Base-by-base conservation (phyloP, 2,797 vertebrate species). In the Scleropages formosus region DNA sequence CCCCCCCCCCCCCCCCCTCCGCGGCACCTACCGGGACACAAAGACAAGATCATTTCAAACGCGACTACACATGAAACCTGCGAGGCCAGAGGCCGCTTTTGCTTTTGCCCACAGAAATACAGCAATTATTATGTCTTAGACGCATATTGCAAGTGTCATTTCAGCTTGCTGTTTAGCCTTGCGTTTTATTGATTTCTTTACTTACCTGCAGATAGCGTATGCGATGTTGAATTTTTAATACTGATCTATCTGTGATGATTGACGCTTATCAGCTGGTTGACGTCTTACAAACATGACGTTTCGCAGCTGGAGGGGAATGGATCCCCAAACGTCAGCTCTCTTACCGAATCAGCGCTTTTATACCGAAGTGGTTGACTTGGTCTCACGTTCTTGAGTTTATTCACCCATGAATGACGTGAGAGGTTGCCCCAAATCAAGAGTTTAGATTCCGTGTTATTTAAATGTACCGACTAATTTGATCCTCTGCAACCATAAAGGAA, bases 221-320 rank as follows among this genome's bases (percentile, higher is more conserved):
- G 88, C 88, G 82, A 81, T 84, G 83, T 82, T 79, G 83, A 89
- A 86, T 87, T 86, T 90, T 91, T 91, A 91, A 94, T 93, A 91
- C 93, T 90, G 91, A 92, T 85, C 71, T 90, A 92, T 93, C 92
- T 88, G 89, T 92, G 86, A 85, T 87, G 90, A 92, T 90, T 91
- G 92, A 91, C 91, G 91, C 93, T 91, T 94, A 90, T 88, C 89
- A 90, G 87, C 85, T 88, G 86, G 89, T 90, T 92, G 92, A 95
- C 97, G 94, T 95, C 95, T 94, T 91, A 90, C 95, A 93, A 94
- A 94, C 81, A 44, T 77, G 83, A 92, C 89, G 89, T 95, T 93
- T 89, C 11, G 26, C 90, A 85, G 83, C 90, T 91, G 92, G 91
- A 89, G 90, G 88, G 88, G 91, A 90, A 90, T 92, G 88, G 88